Base-by-base conservation (phyloP, 92 coral and sea anemone species). In the Porites evermanni region DNA sequence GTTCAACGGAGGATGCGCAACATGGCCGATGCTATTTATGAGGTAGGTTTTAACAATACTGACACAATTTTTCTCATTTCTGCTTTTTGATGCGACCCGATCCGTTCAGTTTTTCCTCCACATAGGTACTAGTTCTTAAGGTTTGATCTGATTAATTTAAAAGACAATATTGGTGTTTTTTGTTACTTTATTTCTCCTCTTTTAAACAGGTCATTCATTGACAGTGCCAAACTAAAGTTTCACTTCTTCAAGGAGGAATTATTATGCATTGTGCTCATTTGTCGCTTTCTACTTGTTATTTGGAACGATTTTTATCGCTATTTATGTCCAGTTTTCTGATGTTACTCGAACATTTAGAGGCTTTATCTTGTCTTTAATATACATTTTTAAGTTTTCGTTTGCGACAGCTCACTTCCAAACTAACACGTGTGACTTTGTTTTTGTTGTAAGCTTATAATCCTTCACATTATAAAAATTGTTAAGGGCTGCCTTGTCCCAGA, bases 21-120 rank as follows among this genome's bases (percentile, higher is more conserved):
- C 98, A 97, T 97, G 99, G 99, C 99, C 91, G 98, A 93, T 93
- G 94, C 95, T 71, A 88, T 93, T 69, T 97, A 95, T 86, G 98
- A 97, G 98, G 99, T 97, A 61, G 86, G 98, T 60, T 10, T 54
- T 13, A 29, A 7, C 61, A 47, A 65, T 16, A 14, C 23, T 2
- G 32, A 16, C 11, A 19, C 10, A 73, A 74, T 20, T 6, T 73
- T 67, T 64, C 0, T 74, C 8, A 47, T 51, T 83, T 54, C 54
- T 47, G 47, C 26, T 13, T 0, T 61, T 14, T 14, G 8, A 4
- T 72, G 24, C 18, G 12, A 65, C 65, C 47, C 61, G 80, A 83
- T 83, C 74, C 23, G 16, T 53, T 1, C 75, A 32, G 12, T n/a
- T 32, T 64, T 32, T n/a, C 7, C 44, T 12, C 7, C n/a, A 61